Evolutionary conservation across 2,113 vertebrate genomes (phyloP).

Genomic region (Sinocyclocheilus anophthalmus): DNA sequence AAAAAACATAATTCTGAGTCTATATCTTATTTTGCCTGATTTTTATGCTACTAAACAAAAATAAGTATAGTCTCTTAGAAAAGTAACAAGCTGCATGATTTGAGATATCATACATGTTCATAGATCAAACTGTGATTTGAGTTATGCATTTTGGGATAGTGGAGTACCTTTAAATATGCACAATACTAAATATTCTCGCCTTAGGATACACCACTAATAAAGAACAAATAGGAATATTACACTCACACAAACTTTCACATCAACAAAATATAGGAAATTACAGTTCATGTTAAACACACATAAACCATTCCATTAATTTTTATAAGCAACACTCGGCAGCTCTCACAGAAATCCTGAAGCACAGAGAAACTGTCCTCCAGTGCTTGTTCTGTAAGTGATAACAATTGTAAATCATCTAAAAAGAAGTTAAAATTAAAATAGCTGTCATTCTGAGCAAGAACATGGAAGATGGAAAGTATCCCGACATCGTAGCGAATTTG

Average conservation of each 20-base stretch:
- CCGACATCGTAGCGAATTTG: neutral
- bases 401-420: neutral
- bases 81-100: neutral
- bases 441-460: neutral
- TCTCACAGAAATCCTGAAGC: neutral
- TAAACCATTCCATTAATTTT: neutral
- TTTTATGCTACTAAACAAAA: neutral
- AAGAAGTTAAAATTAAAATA: neutral
- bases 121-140: neutral
- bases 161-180: neutral
- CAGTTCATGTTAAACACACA: neutral
- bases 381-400: neutral
- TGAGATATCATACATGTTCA: neutral
- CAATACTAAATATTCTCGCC: neutral
- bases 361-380: neutral
- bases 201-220: too few species aligned
- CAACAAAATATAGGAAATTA: neutral
- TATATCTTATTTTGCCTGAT: neutral
- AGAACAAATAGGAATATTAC: too few species aligned
- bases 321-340: neutral
- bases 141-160: neutral
- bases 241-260: neutral
- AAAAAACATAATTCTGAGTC: too few species aligned
- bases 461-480: neutral
- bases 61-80: neutral